Evolutionary conservation across 2,113 vertebrate genomes (phyloP), one percentile per base, ranked within the genome.

Genomic region (Typhlomys cinereus): DNA sequence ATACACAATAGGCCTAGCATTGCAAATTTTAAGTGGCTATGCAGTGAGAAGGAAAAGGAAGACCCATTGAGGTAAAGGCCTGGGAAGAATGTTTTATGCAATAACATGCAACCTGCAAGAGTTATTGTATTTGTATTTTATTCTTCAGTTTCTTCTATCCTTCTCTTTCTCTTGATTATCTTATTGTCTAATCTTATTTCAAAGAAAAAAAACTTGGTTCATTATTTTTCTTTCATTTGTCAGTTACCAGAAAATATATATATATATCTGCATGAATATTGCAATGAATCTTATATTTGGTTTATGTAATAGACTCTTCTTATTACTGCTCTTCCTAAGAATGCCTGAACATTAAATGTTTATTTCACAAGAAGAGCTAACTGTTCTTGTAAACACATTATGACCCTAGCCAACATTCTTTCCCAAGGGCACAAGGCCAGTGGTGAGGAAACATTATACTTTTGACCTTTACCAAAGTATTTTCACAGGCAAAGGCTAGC

Each of bases 401-500:
- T 7, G 36, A 20, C 44, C 46, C 57, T 85, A 39, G 31, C 73
- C 73, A 92, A 66, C 15, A 67, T 50, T 90, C 48, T 70, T 76
- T 71, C n/a, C 57, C 0, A 62, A 39, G 44, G 64, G 50, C 50
- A 64, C 0, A 62, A n/a, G 25, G 74, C 48, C 70, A 88, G 59
- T 44, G 46, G 46, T 5, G 10, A 91, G 31, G 4, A 0, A 2
- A 67, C 4, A 31, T 61, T 41, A 52, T 1, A 64, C 75, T 52
- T 57, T 94, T 76, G 10, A 76, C 21, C 48, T 94, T 86, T n/a
- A 57, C 52, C 41, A 52, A 31, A 80, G 25, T 66, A 75, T 87
- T 96, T 69, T 81, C 3, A 80, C 8, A 85, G 54, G 34, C 82
- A 94, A 88, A 93, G 69, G 57, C 31, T 73, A 31, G 50, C 44